These are phyloP conservation scores for Lochmaea capreae DNA, from an alignment of 2,888 invertebrate species.

Conservation along the genomic window DNA sequence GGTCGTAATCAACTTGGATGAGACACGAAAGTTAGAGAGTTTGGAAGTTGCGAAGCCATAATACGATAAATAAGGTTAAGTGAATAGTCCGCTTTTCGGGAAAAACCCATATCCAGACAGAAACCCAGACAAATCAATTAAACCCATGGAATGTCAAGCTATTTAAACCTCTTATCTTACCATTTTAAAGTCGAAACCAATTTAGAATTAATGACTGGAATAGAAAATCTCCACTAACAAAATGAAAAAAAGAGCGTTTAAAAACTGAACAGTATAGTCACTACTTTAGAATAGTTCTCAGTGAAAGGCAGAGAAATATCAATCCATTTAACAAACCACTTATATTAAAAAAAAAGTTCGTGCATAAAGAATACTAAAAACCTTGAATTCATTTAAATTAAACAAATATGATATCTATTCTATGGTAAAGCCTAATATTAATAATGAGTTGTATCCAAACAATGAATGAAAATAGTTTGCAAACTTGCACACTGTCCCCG, in stretches of 20 bases:
- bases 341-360: too few species aligned
- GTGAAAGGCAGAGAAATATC: too few species aligned
- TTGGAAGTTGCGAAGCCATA: conserved; percentile 3
- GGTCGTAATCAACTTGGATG: conserved; percentile 19
- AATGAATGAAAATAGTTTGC: too few species aligned
- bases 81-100: conserved; percentile 13
- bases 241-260: neutral
- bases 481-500: too few species aligned
- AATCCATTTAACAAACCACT: too few species aligned
- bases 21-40: conserved; percentile 21
- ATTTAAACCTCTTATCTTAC: neutral
- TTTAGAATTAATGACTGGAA: neutral
- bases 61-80: conserved; percentile 25
- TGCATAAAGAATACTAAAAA: too few species aligned
- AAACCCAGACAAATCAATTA: conserved; percentile 20
- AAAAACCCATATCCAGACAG: neutral
- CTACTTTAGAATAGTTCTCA: too few species aligned
- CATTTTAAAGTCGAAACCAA: neutral
- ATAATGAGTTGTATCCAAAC: too few species aligned
- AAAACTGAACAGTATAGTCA: too few species aligned
- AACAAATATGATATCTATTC: too few species aligned
- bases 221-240: neutral
- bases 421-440: too few species aligned
- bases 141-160: conserved; percentile 8
- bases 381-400: too few species aligned